Conservation (phyloP, 1,140 invertebrate genomes). For the Listronotus bonariensis region DNA sequence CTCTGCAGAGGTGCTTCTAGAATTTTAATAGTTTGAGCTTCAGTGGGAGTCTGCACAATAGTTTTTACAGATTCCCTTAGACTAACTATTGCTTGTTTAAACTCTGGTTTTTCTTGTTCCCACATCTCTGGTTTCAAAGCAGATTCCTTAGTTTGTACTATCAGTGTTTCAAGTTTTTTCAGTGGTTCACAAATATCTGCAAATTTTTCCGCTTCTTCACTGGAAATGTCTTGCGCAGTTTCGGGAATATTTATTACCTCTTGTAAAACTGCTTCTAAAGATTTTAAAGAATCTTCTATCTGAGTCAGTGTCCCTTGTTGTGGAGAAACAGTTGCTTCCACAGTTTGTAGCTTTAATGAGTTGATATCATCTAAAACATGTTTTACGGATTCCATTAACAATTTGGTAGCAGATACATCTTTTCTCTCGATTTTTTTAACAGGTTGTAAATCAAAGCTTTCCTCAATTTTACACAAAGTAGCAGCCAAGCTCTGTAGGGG, state of each 20-base stretch:
- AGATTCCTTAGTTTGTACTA: constrained; percentile 21
- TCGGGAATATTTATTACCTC: not conserved
- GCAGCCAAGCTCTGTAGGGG: no score
- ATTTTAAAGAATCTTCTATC: no score
- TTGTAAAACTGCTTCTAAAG: no score
- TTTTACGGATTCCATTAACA: no score
- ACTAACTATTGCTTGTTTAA: not conserved
- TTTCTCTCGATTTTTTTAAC: no score
- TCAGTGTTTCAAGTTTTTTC: constrained; percentile 12
- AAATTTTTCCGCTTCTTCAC: constrained; percentile 2
- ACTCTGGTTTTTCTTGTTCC: constrained; percentile 22
- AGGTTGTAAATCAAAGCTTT: no score
- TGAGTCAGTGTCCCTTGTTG: no score
- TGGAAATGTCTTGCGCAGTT: constrained; percentile 7
- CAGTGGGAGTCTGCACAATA: not conserved
- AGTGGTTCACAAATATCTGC: constrained; percentile 12
- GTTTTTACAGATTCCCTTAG: constrained; percentile 12
- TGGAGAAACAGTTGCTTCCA: no score
- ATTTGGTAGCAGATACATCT: no score
- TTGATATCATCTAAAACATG: no score
- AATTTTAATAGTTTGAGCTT: not conserved
- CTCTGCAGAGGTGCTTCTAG: not conserved
- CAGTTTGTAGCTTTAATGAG: no score
- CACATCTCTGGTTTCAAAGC: constrained; percentile 22
- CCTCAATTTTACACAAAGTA: no score